Percentiles rank a stretch among this genome's conserved stretches.
phyloP scores from a whole-genome alignment of 2,113 vertebrate species.

The Aviceda subcristata region DNA sequence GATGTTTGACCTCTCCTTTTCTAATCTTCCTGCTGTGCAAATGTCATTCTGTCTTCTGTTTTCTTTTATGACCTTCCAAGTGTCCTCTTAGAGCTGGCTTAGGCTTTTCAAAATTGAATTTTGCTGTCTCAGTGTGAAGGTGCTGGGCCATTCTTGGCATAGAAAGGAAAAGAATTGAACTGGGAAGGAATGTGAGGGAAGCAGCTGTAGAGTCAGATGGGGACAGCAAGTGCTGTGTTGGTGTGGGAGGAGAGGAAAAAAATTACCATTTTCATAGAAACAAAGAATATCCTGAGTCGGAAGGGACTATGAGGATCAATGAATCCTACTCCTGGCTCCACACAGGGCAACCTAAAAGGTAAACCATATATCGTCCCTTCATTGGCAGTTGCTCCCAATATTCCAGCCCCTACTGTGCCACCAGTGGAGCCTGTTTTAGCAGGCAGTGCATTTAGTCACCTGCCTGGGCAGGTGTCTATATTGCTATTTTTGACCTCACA shows the following conservation, averaged over 20 bases:
- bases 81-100: background rate
- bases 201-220: background rate
- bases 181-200: background rate
- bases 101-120: background rate
- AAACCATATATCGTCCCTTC: background rate
- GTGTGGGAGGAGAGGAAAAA: background rate
- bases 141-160: background rate
- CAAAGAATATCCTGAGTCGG: background rate
- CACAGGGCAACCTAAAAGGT: background rate
- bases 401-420: background rate
- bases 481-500: background rate
- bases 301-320: background rate
- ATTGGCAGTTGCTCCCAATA: background rate
- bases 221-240: background rate
- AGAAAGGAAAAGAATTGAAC: background rate
- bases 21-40: background rate
- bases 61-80: background rate
- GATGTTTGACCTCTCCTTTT: background rate
- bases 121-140: background rate
- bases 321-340: background rate
- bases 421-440: background rate
- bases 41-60: background rate
- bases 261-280: background rate
- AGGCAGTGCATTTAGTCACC: background rate
- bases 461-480: background rate